Conservation (phyloP, 2,113 vertebrate genomes). For the Lampris incognitus region DNA sequence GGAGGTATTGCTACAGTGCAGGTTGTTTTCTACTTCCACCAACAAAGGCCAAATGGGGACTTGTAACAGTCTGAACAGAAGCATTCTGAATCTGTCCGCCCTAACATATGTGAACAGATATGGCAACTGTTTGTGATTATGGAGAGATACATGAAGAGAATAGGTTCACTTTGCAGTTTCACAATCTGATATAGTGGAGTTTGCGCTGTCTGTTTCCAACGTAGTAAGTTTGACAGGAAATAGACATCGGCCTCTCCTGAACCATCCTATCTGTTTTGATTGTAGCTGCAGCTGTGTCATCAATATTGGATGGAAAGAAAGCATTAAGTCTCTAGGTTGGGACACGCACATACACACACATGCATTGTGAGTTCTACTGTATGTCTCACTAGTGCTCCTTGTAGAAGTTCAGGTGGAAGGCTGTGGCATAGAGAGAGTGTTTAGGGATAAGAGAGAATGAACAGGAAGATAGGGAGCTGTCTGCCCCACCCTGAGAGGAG, state of each 20-base stretch:
- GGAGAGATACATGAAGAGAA: constrained; percentile 34
- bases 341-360: background rate
- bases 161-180: constrained; percentile 48
- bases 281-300: constrained; percentile 33
- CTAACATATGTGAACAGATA: constrained; percentile 4
- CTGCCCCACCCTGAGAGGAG: constrained; percentile 54
- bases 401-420: constrained; percentile 10
- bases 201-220: constrained; percentile 41
- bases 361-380: background rate
- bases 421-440: constrained; percentile 2
- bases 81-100: constrained; percentile 37
- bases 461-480: constrained; percentile 41
- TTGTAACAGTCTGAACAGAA: constrained; percentile 23
- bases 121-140: constrained; percentile 14
- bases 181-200: constrained; percentile 29
- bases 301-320: background rate
- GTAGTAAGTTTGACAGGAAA: constrained; percentile 17
- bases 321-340: constrained; percentile 8
- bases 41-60: constrained; percentile 22
- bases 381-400: background rate
- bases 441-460: constrained; percentile 24
- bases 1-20: constrained; percentile 15
- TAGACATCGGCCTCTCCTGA: background rate
- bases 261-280: constrained; percentile 13
- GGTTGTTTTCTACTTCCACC: constrained; percentile 30